Percentiles rank a stretch among this genome's conserved stretches.
phyloP scores from a whole-genome alignment of 2,113 vertebrate species.

The Climacteris rufus region DNA sequence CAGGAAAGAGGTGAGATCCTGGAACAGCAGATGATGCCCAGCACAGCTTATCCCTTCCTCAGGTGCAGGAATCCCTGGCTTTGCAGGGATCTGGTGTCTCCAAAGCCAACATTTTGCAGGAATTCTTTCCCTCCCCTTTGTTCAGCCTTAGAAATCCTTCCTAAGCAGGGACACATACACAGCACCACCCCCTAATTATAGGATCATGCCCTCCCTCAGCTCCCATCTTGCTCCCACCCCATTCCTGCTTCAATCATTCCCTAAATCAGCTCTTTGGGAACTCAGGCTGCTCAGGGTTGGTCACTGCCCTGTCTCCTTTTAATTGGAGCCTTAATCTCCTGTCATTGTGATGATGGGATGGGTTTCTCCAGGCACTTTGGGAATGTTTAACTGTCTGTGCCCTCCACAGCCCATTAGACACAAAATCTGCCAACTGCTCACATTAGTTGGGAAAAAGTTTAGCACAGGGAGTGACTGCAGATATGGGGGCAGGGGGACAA shows the following conservation, averaged over 20 bases:
- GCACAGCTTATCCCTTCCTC: not conserved
- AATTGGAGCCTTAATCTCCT: conserved; percentile 55
- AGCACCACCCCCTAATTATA: no score
- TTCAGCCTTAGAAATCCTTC: not conserved
- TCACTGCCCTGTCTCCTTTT: conserved; percentile 36
- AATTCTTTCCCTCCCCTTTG: not conserved
- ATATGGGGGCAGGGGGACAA: no score
- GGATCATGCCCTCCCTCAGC: not conserved
- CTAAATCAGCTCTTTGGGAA: conserved; percentile 11
- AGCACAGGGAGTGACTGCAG: not conserved
- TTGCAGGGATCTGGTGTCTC: not conserved
- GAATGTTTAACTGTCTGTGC: conserved; percentile 48
- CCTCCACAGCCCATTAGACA: conserved; percentile 19
- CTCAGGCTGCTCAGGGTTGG: not conserved
- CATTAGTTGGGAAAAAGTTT: conserved; percentile 6
- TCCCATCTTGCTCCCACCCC: not conserved
- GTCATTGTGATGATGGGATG: not conserved
- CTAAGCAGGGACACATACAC: not conserved
- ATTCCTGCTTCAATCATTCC: not conserved
- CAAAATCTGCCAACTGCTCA: conserved; percentile 38
- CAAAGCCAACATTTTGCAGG: not conserved
- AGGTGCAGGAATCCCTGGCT: not conserved
- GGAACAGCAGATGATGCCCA: not conserved
- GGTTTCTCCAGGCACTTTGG: conserved; percentile 35
- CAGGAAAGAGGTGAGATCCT: not conserved